Evolutionary conservation across 2,888 invertebrate genomes (phyloP).

Genomic region (Standfussiana lucernea): DNA sequence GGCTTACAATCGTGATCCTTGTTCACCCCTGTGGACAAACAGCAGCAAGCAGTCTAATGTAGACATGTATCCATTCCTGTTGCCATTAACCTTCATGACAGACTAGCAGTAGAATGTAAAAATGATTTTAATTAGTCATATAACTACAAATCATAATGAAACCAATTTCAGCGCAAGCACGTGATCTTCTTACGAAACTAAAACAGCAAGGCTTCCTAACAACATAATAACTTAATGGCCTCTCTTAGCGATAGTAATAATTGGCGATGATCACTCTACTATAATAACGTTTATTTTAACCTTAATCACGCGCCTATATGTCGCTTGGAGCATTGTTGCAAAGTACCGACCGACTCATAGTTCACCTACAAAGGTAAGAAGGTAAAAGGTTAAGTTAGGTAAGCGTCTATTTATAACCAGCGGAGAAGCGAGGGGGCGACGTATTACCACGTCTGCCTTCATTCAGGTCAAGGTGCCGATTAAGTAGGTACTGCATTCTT

Average conservation of each 20-base stretch:
- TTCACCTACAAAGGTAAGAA: constrained; percentile 38
- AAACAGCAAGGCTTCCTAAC: constrained; percentile 17
- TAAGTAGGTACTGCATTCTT: constrained; percentile 43
- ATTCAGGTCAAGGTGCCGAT: constrained; percentile 50
- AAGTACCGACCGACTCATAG: not conserved
- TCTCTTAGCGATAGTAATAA: constrained; percentile 25
- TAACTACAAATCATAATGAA: not conserved
- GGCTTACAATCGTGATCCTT: not conserved
- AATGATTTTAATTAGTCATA: not conserved
- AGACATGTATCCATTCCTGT: not conserved
- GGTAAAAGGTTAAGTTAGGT: constrained; percentile 46
- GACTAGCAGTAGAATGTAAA: not conserved
- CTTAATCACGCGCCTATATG: not conserved
- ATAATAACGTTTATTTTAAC: constrained; percentile 7
- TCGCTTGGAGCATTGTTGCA: constrained; percentile 27
- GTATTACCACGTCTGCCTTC: constrained; percentile 1
- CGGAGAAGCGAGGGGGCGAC: not conserved
- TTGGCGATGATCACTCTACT: not conserved
- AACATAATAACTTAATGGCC: constrained; percentile 39
- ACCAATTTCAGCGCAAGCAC: constrained; percentile 3
- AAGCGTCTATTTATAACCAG: constrained; percentile 36
- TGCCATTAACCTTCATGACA: not conserved
- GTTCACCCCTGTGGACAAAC: not conserved
- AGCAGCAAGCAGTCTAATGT: not conserved
- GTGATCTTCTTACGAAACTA: constrained; percentile 26